Evolutionary conservation across 2,113 vertebrate species (phyloP), one percentile per base, ranked within the genome.

Genomic region (Hyla sarda): DNA sequence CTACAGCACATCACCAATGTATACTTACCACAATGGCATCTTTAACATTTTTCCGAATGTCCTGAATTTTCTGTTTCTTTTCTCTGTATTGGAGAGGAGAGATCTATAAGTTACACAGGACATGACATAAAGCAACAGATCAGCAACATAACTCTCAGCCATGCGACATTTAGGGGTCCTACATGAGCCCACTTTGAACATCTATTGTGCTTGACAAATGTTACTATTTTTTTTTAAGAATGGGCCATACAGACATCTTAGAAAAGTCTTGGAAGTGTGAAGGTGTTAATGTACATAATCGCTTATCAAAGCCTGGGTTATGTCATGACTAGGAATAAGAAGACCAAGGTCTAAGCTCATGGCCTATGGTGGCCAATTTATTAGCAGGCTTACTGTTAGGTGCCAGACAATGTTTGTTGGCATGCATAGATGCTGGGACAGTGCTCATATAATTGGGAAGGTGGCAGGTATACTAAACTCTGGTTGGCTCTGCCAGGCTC

Each of bases 41-140:
- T 96, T 99, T 99, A 92, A 99, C 97, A 91, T 99, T 99, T 97
- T 98, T 99, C 93, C 98, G 96, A 93, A 99, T 99, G 93, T 99
- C 98, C 94, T 97, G 95, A 90, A 99, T 98, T 96, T 99, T 99
- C 96, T 98, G 97, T 94, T 98, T 98, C 95, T 99, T 99, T 95
- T 99, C 98, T 94, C 98, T 99, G 93, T 82, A 77, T 93, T 88
- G 37, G 90, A 92, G 93, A 93, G 90, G 91, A 73, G 92, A 30
- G 1, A 10, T 8, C 23, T 60, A 45, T 34, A 41, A 41, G 30
- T 41, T 41, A n/a, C 30, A 79, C 13, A 65, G 7, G 1, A 16
- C 17, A n/a, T 1, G 2, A 62, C 10, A n/a, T n/a, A 28, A 62
- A 13, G 28, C 25, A 30, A 65, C 30, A 65, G 5, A 14, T 32